These are phyloP conservation scores for Scaptomyza tumidula DNA, from an alignment of 2,888 invertebrate species.

Conservation along the genomic window DNA sequence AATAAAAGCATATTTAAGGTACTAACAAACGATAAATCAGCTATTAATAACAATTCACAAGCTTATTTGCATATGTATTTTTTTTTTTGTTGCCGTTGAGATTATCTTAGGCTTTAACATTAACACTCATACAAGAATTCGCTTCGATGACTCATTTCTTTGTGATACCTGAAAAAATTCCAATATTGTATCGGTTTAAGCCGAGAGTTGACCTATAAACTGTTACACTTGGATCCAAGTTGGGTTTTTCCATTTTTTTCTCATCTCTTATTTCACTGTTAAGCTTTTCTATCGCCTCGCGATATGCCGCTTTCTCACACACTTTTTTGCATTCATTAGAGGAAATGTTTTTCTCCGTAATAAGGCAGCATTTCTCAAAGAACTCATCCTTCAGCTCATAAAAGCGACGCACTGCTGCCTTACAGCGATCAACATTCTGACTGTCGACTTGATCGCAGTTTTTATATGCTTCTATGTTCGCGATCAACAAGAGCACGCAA, in stretches of 20 bases:
- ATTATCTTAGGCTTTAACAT: too few relatives aligned
- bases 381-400: slow-evolving; percentile 9
- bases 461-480: background rate
- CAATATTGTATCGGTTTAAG: too few relatives aligned
- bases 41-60: too few relatives aligned
- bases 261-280: background rate
- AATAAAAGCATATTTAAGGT: too few relatives aligned
- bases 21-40: too few relatives aligned
- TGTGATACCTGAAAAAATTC: too few relatives aligned
- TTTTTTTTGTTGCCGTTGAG: too few relatives aligned
- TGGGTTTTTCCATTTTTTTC: accelerated
- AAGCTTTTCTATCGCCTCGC: background rate
- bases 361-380: background rate
- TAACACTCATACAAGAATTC: background rate
- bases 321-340: background rate
- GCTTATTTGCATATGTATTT: too few relatives aligned
- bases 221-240: background rate
- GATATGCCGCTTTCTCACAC: background rate
- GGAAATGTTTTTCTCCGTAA: background rate
- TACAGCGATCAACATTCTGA: background rate
- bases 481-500: background rate
- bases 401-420: background rate
- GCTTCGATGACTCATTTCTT: background rate
- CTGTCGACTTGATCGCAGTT: background rate
- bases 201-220: too few relatives aligned